A percentile compares a stretch with the other conserved stretches of the same genome.
Evolutionary conservation across 2,113 vertebrate species (phyloP).

Genomic region (Sebastes schlegelii): DNA sequence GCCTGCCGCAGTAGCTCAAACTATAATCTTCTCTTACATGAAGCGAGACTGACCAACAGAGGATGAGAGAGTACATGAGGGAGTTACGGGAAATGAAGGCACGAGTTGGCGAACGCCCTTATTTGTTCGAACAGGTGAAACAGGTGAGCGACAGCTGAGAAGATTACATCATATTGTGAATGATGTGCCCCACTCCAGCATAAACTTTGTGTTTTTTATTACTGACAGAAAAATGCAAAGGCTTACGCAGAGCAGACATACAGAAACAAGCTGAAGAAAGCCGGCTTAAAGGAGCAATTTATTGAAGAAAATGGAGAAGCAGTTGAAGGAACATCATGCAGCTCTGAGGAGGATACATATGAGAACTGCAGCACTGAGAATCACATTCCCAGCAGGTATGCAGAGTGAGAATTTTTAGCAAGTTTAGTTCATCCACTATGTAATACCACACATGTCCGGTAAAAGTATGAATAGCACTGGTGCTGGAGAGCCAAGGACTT

Average conservation of each 20-base stretch:
- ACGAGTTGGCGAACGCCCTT: conserved; percentile 89
- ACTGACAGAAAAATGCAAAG: conserved; percentile 84
- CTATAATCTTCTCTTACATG: conserved; percentile 59
- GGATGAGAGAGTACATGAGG: conserved; percentile 89
- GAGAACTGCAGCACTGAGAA: conserved; percentile 15
- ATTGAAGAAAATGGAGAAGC: conserved; percentile 85
- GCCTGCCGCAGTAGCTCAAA: conserved; percentile 31
- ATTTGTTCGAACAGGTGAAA: conserved; percentile 92
- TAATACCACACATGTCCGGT: conserved; percentile 62
- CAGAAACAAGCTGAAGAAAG: conserved; percentile 85
- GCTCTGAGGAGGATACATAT: conserved; percentile 45
- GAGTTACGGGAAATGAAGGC: conserved; percentile 92
- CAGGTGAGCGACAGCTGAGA: conserved; percentile 70
- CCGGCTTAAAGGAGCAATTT: conserved; percentile 90
- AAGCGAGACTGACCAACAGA: conserved; percentile 89
- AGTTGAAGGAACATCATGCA: conserved; percentile 15
- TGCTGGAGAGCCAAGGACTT: conserved; percentile 68
- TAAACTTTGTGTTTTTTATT: conserved; percentile 18
- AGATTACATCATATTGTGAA: neutral
- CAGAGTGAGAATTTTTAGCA: conserved; percentile 38
- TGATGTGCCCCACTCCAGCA: neutral
- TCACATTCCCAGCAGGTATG: conserved; percentile 67
- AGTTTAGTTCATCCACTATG: conserved; percentile 51
- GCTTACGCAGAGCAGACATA: conserved; percentile 87
- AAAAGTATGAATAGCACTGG: conserved; percentile 72